These are phyloP conservation scores for Cyanoliseus patagonus DNA, from an alignment of 2,113 vertebrate genomes.

Conservation along the genomic window DNA sequence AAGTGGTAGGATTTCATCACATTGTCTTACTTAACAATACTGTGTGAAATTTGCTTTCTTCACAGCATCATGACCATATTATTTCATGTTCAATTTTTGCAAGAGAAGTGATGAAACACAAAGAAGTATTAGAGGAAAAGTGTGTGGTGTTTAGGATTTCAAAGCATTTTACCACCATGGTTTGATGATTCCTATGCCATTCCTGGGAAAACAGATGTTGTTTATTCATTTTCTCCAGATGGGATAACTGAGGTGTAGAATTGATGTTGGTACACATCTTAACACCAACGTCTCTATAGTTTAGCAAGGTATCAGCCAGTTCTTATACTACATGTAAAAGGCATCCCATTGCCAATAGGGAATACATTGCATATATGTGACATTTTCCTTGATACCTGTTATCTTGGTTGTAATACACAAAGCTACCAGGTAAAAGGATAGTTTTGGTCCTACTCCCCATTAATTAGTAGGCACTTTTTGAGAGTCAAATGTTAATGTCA, in stretches of 20 bases:
- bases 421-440: not conserved
- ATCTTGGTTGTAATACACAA: not conserved
- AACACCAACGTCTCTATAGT: not conserved
- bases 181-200: not conserved
- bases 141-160: not conserved
- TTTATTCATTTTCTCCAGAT: not conserved
- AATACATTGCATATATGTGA: not conserved
- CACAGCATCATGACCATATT: not conserved
- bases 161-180: not conserved
- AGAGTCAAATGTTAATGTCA: not conserved
- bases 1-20: slow-evolving; percentile 19
- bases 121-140: not conserved
- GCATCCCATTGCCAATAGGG: not conserved
- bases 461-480: not conserved
- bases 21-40: not conserved
- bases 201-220: not conserved
- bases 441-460: not conserved
- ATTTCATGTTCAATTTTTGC: slow-evolving; percentile 26
- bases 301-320: not conserved
- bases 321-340: not conserved
- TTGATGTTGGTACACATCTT: not conserved
- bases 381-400: not conserved
- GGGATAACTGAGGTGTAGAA: not conserved
- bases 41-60: slow-evolving; percentile 30
- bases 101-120: slow-evolving; percentile 16